Base-by-base conservation (phyloP, 2,888 invertebrate species). In the Agrilus biguttatus region DNA sequence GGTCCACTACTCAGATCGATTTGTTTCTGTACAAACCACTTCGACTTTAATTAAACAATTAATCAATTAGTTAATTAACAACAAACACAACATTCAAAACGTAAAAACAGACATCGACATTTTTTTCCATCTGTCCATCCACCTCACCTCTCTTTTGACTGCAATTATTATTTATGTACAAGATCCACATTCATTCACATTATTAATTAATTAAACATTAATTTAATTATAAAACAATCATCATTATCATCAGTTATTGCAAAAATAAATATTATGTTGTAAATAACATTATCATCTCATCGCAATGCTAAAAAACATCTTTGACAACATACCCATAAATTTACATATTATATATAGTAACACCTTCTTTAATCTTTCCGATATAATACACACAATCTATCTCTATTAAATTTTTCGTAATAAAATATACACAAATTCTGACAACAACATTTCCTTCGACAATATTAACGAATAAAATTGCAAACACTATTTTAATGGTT, bases 1-100 rank as follows among this genome's bases (percentile, higher is more conserved):
- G 54, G 51, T 54, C 50, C 40, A 54, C 54, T 54, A 54, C 54
- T 49, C 21, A 6, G 21, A 3, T 21, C 48, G 32, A 36, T 43
- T 46, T 43, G 21, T 6, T 43, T 28, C 10, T 28, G 10, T 28
- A 28, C 28, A 28, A 28, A 28, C 10, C 28, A 28, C 28, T 28
- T 28, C 28, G 28, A 28, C 10, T 28, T 8, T 10, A 28, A 28
- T 46, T 42, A 45, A 33, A 38, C 13, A 41, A 39, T 37, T 10
- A n/a, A 23, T 41, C 34, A 33, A 41, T 45, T 42, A 14, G 28
- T 41, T 39, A 14, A 19, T 23, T 33, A 42, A 33, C 8, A 14
- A 47, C 38, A 39, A 45, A 34, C 21, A 33, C 21, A 45, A 35
- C 42, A 35, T 43, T 40, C 42, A 45, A 38, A 36, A 35, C 47